phyloP scores from a whole-genome alignment of 1,140 invertebrate species.

The Platyscapa corneri region DNA sequence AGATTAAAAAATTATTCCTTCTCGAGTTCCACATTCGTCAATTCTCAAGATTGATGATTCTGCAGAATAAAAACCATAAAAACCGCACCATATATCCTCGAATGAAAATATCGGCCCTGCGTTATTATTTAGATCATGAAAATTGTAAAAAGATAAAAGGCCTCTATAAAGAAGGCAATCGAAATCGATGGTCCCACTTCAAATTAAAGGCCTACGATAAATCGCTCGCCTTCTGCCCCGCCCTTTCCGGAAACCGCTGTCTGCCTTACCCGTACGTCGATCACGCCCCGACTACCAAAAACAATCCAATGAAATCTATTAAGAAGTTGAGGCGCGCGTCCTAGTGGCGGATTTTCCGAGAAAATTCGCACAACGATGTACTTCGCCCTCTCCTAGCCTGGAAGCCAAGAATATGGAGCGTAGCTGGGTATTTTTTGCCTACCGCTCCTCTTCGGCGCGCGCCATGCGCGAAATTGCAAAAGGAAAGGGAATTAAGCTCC shows the following conservation, averaged over 20 bases:
- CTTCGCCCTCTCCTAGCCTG: background rate
- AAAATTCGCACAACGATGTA: background rate
- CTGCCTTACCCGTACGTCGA: no score
- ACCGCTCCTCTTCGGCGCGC: constrained; percentile 37
- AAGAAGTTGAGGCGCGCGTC: background rate
- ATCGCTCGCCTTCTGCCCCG: background rate
- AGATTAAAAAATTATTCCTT: background rate
- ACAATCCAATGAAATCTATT: no score
- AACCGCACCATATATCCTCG: no score
- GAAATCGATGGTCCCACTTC: background rate
- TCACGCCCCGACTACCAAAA: no score
- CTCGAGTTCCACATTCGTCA: background rate
- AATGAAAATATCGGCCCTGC: no score
- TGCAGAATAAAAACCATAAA: background rate
- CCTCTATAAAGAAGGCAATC: background rate
- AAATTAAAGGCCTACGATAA: background rate
- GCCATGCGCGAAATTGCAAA: constrained; percentile 56
- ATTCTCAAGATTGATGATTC: background rate
- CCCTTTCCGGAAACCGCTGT: background rate
- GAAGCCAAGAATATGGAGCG: constrained; percentile 44
- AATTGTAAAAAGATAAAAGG: background rate
- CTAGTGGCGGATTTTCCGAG: background rate
- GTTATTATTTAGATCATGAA: background rate
- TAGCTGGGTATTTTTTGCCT: constrained; percentile 5
- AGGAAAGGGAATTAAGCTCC: constrained; percentile 43